phyloP scores from a whole-genome alignment of 2,113 vertebrate species.

The Mugil cephalus region DNA sequence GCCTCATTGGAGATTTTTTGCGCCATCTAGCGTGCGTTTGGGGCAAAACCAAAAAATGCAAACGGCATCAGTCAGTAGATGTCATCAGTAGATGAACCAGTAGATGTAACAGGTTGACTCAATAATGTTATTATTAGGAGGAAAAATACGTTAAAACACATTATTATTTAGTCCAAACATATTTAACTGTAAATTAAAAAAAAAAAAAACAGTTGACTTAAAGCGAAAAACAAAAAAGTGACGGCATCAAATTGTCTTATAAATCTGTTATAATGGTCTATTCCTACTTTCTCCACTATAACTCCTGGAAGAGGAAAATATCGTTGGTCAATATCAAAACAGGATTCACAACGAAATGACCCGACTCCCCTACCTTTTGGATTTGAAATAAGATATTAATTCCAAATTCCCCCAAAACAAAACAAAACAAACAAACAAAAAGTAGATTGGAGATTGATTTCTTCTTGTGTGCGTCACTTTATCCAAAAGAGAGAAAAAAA shows the following conservation, averaged over 20 bases:
- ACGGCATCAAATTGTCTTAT: background rate
- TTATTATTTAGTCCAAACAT: no score
- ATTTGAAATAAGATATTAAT: slow-evolving; percentile 55
- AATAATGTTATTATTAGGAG: background rate
- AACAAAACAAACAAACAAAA: background rate
- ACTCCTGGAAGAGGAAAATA: background rate
- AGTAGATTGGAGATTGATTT: slow-evolving; percentile 25
- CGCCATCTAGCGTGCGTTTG: slow-evolving; percentile 62
- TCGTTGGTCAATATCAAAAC: background rate
- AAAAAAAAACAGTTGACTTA: background rate
- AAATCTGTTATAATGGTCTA: no score
- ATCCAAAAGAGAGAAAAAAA: slow-evolving; percentile 43
- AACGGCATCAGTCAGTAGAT: no score
- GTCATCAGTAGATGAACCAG: background rate
- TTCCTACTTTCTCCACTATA: no score
- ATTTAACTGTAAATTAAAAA: background rate
- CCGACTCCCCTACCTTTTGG: slow-evolving; percentile 70
- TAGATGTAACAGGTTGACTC: slow-evolving; percentile 52
- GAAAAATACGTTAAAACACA: no score
- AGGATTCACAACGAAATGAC: background rate
- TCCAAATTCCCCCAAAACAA: slow-evolving; percentile 51
- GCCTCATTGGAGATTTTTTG: slow-evolving; percentile 9
- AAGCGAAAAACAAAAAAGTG: background rate
- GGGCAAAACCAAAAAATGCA: no score
- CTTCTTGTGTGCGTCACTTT: slow-evolving; percentile 48